phyloP scores from a whole-genome alignment of 2,113 vertebrate genomes.

The Myrmecobius fasciatus region DNA sequence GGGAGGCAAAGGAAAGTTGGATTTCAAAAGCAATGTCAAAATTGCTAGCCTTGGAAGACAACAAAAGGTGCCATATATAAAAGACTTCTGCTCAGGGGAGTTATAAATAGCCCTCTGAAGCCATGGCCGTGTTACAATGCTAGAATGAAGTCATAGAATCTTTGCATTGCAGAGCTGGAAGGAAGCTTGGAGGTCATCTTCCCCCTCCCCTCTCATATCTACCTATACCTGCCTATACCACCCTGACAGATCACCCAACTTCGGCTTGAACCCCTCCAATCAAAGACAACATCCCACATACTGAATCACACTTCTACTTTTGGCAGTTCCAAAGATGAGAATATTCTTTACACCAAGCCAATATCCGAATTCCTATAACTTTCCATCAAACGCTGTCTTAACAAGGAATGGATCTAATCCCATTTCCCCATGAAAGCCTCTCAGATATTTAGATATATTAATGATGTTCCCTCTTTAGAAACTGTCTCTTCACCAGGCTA shows the following conservation, averaged over 20 bases:
- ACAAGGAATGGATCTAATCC: background rate
- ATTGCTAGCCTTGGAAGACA: background rate
- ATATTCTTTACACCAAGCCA: background rate
- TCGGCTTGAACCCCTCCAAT: background rate
- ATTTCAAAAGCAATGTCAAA: background rate
- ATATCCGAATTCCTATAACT: background rate
- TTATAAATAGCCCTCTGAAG: background rate
- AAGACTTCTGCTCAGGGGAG: background rate
- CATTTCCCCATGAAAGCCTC: background rate
- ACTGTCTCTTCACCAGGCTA: background rate
- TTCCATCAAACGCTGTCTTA: background rate
- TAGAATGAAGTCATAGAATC: background rate
- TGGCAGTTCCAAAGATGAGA: background rate
- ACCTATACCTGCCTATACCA: background rate
- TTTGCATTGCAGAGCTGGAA: background rate
- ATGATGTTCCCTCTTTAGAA: background rate
- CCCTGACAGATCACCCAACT: background rate
- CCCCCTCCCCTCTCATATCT: background rate
- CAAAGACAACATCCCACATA: background rate
- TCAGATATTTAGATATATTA: background rate
- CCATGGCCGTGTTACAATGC: background rate
- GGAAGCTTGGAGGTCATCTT: background rate
- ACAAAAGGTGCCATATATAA: slow-evolving; percentile 2
- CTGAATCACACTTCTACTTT: background rate
- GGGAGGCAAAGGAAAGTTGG: background rate